Evolutionary conservation across 2,113 vertebrate species (phyloP), one percentile per base, ranked within the genome.

Genomic region (Hymenochirus boettgeri): DNA sequence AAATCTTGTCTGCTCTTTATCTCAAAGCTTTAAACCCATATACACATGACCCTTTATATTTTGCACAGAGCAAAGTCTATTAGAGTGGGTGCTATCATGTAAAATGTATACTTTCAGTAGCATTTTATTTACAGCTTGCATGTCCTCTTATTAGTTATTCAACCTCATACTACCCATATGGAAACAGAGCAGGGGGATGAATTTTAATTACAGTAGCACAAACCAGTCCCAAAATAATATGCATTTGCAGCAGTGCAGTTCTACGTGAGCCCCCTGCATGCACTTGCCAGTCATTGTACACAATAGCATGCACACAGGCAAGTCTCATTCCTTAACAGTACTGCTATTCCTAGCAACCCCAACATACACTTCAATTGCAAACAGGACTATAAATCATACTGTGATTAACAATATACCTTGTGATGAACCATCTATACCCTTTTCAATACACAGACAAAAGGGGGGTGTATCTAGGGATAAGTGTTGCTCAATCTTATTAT

Each of bases 191-290:
- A 50, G 22, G 18, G 47, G 47, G 19, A 7, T 22, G 18, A 50
- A 50, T 50, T 50, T 21, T 50, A 50, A 50, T 50, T 50, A 22
- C 47, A 50, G 9, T 9, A 50, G 22, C 18, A 50, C 47, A 50
- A 50, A 2, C 47, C 47, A 50, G 47, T 22, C 19, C 47, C 21
- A 50, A 50, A 50, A 50, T 50, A 50, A 50, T 10, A 50, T 50
- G 18, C 47, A 50, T 21, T 21, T 50, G 47, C 19, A 22, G 47
- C 47, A 23, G 22, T 50, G 39, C 39, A 42, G 39, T 42, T 18
- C 39, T 15, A n/a, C 11, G 17, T n/a, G 11, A n/a, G 39, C 39
- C 39, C 33, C 39, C 39, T 42, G 13, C 13, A 23, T 21, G 8
- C 2, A 50, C 47, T 4, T 22, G 46, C 46, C 46, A 13, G 3